phyloP scores from a whole-genome alignment of 1,140 invertebrate genomes.

The Aricia agestis region DNA sequence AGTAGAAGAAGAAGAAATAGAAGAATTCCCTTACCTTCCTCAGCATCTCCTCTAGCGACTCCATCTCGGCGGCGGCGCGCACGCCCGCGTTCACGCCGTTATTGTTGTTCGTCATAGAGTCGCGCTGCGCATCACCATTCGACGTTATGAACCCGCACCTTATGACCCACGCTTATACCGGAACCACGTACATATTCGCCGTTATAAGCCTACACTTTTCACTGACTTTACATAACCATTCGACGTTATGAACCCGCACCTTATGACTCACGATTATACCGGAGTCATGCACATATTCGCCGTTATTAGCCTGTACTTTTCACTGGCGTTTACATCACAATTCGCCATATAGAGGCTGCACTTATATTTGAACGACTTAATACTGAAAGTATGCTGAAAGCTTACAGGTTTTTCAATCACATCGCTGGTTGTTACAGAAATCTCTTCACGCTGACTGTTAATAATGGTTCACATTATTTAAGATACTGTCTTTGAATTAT shows the following conservation, averaged over 20 bases:
- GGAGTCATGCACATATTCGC: background rate
- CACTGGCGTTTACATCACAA: background rate
- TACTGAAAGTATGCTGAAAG: no score
- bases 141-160: background rate
- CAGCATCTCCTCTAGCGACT: conserved; percentile 88
- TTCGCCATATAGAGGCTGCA: no score
- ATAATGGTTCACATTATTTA: no score
- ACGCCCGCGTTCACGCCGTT: conserved; percentile 63
- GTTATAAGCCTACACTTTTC: background rate
- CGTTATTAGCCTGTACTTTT: background rate
- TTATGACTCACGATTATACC: background rate
- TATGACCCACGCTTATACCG: background rate
- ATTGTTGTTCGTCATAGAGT: conserved; percentile 75
- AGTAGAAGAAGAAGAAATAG: no score
- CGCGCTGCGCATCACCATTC: conserved; percentile 40
- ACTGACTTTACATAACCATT: no score
- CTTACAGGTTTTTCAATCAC: no score
- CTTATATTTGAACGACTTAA: no score
- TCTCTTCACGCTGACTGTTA: no score
- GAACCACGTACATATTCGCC: background rate
- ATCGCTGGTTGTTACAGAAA: no score
- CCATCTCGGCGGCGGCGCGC: conserved; percentile 84
- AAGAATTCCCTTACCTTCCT: conserved; percentile 80
- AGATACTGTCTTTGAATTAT: no score
- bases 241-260: background rate